Evolutionary conservation across 2,113 vertebrate genomes (phyloP).

Genomic region (Tragelaphus scriptus): DNA sequence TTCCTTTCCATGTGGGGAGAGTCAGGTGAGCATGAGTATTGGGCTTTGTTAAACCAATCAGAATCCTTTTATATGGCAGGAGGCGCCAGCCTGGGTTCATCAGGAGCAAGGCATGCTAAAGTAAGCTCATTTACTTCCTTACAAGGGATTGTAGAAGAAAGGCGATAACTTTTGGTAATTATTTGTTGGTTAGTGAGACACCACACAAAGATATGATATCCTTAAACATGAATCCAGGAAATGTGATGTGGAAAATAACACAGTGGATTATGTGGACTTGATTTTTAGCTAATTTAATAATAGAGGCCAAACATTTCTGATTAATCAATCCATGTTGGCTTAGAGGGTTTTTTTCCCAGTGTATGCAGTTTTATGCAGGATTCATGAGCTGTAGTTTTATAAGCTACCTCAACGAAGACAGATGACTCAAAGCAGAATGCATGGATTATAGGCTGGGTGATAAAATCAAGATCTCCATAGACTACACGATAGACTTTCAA

Average conservation of each 20-base stretch:
- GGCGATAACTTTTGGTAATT: background rate
- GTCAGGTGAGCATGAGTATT: background rate
- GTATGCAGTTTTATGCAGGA: background rate
- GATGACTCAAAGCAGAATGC: background rate
- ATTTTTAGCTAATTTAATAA: background rate
- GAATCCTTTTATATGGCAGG: background rate
- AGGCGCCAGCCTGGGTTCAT: background rate
- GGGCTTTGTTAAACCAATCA: conserved; percentile 24
- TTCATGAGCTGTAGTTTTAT: background rate
- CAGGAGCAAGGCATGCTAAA: background rate
- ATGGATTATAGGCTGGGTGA: background rate
- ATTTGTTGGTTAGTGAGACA: background rate
- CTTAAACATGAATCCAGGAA: background rate
- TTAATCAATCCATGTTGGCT: background rate
- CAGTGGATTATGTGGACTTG: background rate
- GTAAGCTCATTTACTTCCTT: background rate
- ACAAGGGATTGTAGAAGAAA: background rate
- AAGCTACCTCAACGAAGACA: background rate
- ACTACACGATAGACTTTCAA: background rate
- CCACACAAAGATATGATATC: background rate
- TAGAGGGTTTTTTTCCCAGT: background rate
- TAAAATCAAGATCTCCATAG: background rate
- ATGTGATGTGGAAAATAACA: background rate
- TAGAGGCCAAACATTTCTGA: background rate
- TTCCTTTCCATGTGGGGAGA: background rate